Percentiles rank a stretch among this genome's conserved stretches.
Conservation (phyloP, 2,113 vertebrate species). For the Numenius arquata region DNA sequence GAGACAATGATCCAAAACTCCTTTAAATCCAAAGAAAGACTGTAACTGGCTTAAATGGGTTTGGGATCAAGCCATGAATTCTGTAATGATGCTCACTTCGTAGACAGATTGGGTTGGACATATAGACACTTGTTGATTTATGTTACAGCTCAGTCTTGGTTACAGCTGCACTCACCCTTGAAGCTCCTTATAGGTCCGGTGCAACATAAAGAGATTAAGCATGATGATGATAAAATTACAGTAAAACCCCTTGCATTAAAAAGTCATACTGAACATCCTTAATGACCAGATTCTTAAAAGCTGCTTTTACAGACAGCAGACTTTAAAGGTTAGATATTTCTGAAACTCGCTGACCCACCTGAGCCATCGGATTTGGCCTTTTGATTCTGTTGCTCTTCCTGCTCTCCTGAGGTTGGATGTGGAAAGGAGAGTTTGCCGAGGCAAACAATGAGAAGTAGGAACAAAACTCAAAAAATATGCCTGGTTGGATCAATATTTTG, state of each 20-base stretch:
- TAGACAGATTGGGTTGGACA: not conserved
- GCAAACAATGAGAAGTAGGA: not conserved
- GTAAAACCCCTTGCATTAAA: not conserved
- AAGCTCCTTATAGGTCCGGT: not conserved
- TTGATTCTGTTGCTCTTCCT: not conserved
- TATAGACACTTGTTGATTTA: not conserved
- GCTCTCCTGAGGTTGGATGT: not conserved
- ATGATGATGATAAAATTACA: not conserved
- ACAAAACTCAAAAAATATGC: not conserved
- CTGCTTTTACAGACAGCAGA: not conserved
- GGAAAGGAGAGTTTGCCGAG: not conserved
- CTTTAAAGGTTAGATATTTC: not conserved
- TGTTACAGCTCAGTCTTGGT: not conserved
- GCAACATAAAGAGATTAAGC: too few species aligned
- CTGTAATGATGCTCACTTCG: not conserved
- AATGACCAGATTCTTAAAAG: not conserved
- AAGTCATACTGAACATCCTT: not conserved
- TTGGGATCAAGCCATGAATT: not conserved
- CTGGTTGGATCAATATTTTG: not conserved
- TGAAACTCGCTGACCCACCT: not conserved
- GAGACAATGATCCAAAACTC: not conserved
- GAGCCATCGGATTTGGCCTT: not conserved
- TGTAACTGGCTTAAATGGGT: not conserved
- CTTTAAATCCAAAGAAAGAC: not conserved
- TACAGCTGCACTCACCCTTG: not conserved